Evolutionary conservation across 2,888 invertebrate species (phyloP), one percentile per base, ranked within the genome.

Genomic region (Chloroclysta siterata): DNA sequence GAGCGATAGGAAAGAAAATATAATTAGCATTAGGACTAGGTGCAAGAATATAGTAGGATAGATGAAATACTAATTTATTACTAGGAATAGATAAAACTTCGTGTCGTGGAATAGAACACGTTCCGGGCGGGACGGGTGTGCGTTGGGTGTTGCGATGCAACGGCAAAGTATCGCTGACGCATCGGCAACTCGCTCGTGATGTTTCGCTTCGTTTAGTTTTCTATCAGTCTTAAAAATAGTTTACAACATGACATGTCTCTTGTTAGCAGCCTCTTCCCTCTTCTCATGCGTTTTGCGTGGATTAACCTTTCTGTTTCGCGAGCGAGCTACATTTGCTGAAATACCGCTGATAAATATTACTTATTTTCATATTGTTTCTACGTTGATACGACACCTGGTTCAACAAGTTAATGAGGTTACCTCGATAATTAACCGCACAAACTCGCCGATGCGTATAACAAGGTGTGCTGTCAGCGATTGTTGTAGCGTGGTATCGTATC

Each of bases 91-190:
- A 70, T 77, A 76, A 74, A 75, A 74, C 72, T 76, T 79, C 77
- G 87, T 87, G 90, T 91, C 91, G 92, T 92, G 85, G 91, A 92
- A 92, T 91, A 92, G 92, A 91, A 92, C 92, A 91, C 89, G 88
- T 88, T 85, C 74, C 80, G 84, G 85, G 85, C 81, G 87, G 90
- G 90, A 91, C 90, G 90, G 90, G 90, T 89, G 89, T 90, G 89
- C 89, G 88, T 89, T 88, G 78, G 80, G 81, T 84, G 75, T 79
- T 77, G 77, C 74, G 67, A 71, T 77, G 72, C 81, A 80, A 81
- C 79, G 78, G 69, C 58, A 46, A 42, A 10, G 42, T 60, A 52
- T 50, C 51, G 55, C 52, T 53, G 28, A 42, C 57, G 50, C 63
- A 28, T 13, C 58, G 47, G 63, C 61, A 57, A 60, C 63, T 51